Conservation (phyloP, 2,113 vertebrate species). For the Meriones unguiculatus region DNA sequence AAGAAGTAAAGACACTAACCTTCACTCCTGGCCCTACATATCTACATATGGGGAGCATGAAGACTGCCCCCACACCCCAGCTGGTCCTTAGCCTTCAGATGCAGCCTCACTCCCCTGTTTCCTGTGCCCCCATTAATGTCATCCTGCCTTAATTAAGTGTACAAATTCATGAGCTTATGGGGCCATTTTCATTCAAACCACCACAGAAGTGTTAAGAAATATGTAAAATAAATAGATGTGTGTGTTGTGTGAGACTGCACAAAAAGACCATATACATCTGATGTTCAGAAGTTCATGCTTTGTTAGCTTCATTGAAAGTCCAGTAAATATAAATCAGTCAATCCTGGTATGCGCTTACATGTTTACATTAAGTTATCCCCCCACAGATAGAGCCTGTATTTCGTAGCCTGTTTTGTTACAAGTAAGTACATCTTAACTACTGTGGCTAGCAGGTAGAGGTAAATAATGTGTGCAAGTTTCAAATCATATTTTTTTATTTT, state of each 20-base stretch:
- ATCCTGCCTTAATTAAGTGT: background rate
- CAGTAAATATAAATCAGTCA: background rate
- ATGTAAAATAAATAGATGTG: slow-evolving; percentile 1
- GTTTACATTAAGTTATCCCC: background rate
- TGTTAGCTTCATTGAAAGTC: background rate
- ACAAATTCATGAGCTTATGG: background rate
- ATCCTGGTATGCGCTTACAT: background rate
- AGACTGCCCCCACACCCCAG: too few relatives aligned
- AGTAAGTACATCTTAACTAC: background rate
- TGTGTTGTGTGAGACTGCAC: background rate
- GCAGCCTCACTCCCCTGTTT: background rate
- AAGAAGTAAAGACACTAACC: background rate
- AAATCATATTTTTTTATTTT: background rate
- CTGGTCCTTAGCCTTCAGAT: background rate
- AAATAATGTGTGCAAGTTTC: background rate
- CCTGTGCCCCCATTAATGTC: background rate
- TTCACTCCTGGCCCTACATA: background rate
- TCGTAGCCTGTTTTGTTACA: background rate
- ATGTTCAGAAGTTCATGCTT: background rate
- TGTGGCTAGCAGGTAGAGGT: background rate
- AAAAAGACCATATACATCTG: background rate
- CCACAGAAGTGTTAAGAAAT: background rate
- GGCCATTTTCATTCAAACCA: background rate
- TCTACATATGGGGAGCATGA: fast-evolving
- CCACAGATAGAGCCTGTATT: background rate